phyloP scores from a whole-genome alignment of 30 jellyfish, hydroid and myxozoan species.

The Chironex yamaguchii region DNA sequence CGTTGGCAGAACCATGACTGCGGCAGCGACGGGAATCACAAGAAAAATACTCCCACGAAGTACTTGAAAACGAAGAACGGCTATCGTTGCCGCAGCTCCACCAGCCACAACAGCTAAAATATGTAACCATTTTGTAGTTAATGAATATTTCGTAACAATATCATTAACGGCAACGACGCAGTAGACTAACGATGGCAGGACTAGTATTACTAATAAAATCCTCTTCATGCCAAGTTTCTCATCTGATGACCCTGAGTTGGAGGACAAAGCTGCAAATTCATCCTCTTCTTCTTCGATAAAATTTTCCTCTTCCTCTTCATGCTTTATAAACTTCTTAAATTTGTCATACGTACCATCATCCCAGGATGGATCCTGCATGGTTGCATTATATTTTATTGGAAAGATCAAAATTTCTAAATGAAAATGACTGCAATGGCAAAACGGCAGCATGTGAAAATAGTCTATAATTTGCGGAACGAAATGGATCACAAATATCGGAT shows the following conservation, averaged over 20 bases:
- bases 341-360: not conserved
- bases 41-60: not conserved
- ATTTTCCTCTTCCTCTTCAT: not conserved
- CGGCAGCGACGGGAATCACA: not conserved
- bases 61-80: not conserved
- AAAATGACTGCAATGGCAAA: too few species aligned
- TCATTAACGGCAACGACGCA: not conserved
- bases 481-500: too few species aligned
- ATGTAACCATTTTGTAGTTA: not conserved
- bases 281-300: not conserved
- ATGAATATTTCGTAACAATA: not conserved
- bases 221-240: not conserved
- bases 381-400: too few species aligned
- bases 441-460: too few species aligned
- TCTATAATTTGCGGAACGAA: too few species aligned
- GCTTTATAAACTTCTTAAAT: not conserved
- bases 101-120: not conserved
- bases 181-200: not conserved
- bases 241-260: too few species aligned
- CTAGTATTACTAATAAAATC: not conserved
- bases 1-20: conserved; percentile 56
- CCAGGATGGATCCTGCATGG: not conserved
- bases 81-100: not conserved
- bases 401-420: too few species aligned
- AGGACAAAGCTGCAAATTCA: too few species aligned